Evolutionary conservation across 2,888 invertebrate species (phyloP), one percentile per base, ranked within the genome.

Genomic region (Stegana nigrithorax): DNA sequence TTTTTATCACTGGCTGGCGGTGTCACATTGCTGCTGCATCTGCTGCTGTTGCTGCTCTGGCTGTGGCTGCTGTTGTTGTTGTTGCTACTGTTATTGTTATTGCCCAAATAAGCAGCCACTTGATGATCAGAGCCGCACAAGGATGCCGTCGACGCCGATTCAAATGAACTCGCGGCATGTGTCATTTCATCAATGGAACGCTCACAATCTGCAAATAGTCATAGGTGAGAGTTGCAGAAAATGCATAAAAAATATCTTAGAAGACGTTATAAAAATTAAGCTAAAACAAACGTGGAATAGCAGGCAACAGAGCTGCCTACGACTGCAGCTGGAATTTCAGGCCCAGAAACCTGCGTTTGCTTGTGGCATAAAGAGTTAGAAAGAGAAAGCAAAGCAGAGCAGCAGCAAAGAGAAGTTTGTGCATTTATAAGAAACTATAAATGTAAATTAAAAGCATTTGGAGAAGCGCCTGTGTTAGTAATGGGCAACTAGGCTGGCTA

Each of bases 51-150:
- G 70, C 66, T 62, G 71, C 69, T 79, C 67, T 51, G 77, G 66
- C 66, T 78, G 64, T 62, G 69, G 29, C 61, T 62, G 60, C 66
- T 14, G 71, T 75, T 74, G 73, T 73, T 71, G 51, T 45, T 53
- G 36, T 56, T 64, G 62, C 39, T 57, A 63, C 63, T 72, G 70
- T 69, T 63, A 70, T 70, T 74, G 65, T 29, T 75, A 65, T 67
- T 76, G 66, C 70, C 70, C 65, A 80, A 71, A 72, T 84, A 83
- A 78, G 78, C 83, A 63, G 73, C 79, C 60, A 80, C 76, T 78
- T 82, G 84, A 68, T 83, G 82, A 71, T 84, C 84, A 58, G 84
- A 81, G 71, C 83, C 83, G 80, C 84, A 83, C 68, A 78, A 74
- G 67, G 83, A 80, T 64, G 70, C 74, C 42, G 73, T 77, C 71